These are phyloP conservation scores for Apocheima hispidaria DNA, from an alignment of 2,888 invertebrate genomes.

Conservation along the genomic window DNA sequence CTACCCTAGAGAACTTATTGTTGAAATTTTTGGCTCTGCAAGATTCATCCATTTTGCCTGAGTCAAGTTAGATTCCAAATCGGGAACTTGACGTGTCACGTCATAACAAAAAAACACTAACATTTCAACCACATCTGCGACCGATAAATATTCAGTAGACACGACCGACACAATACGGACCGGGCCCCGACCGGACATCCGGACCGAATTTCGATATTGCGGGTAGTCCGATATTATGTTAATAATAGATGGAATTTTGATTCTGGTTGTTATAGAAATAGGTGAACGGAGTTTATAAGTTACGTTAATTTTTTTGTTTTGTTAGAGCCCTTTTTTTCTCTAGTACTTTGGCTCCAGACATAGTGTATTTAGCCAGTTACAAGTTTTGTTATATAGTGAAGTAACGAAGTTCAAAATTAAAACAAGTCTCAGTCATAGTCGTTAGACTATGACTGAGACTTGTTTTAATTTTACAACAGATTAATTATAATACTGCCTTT, in stretches of 20 bases:
- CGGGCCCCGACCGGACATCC: slow-evolving; percentile 41
- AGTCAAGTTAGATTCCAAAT: not conserved
- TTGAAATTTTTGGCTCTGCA: not conserved
- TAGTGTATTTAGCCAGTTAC: no score
- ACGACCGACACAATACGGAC: slow-evolving; percentile 39
- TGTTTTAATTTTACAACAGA: no score
- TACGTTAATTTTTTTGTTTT: not conserved
- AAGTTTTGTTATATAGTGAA: no score
- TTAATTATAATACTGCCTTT: no score
- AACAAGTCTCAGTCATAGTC: no score
- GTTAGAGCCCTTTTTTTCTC: no score
- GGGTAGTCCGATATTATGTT: slow-evolving; percentile 38
- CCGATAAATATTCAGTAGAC: slow-evolving; percentile 66
- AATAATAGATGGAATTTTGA: slow-evolving; percentile 39
- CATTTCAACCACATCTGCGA: slow-evolving; percentile 46
- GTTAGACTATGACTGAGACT: no score
- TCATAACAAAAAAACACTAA: slow-evolving; percentile 51
- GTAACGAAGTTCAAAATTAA: no score
- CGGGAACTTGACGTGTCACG: slow-evolving; percentile 8
- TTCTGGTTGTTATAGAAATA: slow-evolving; percentile 18
- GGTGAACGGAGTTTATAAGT: not conserved
- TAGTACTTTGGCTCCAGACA: not conserved
- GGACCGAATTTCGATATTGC: slow-evolving; percentile 57
- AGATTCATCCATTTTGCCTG: not conserved
- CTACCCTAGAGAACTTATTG: no score